Evolutionary conservation across 2,113 vertebrate species (phyloP).

Genomic region (Thinocorus orbignyianus): DNA sequence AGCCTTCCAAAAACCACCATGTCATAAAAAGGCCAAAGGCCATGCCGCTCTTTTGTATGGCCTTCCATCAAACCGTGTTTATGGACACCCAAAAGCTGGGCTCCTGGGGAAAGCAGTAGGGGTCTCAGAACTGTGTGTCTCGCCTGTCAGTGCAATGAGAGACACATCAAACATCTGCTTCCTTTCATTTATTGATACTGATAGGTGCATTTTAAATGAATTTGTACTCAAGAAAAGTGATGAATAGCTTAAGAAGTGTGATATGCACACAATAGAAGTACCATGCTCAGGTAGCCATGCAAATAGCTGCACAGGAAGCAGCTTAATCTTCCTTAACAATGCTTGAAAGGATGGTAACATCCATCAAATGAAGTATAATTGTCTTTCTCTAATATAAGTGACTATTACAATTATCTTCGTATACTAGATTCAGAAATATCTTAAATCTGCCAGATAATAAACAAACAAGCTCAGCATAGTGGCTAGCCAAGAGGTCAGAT

Average conservation of each 20-base stretch:
- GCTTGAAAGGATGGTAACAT: slow-evolving; percentile 22
- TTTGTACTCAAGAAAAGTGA: slow-evolving; percentile 58
- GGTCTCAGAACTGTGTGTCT: slow-evolving; percentile 39
- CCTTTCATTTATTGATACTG: slow-evolving; percentile 72
- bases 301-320: slow-evolving; percentile 31
- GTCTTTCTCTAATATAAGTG: slow-evolving; percentile 18
- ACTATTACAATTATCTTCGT: slow-evolving; percentile 23
- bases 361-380: slow-evolving; percentile 28
- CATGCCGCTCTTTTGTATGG: slow-evolving; percentile 3
- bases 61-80: slow-evolving; percentile 51
- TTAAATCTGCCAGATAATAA: slow-evolving; percentile 45
- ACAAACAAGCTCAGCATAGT: slow-evolving; percentile 48
- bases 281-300: neutral
- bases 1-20: slow-evolving; percentile 30
- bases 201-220: slow-evolving; percentile 70
- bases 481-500: slow-evolving; percentile 21
- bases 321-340: slow-evolving; percentile 36
- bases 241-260: slow-evolving; percentile 59
- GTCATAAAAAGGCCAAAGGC: slow-evolving; percentile 48
- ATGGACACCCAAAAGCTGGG: slow-evolving; percentile 41
- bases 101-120: slow-evolving; percentile 43
- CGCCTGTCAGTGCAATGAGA: slow-evolving; percentile 65
- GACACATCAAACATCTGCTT: slow-evolving; percentile 66
- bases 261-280: slow-evolving; percentile 32
- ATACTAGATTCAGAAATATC: slow-evolving; percentile 21